Conservation (phyloP, 1,140 invertebrate genomes). For the Zaprionus camerounensis region DNA sequence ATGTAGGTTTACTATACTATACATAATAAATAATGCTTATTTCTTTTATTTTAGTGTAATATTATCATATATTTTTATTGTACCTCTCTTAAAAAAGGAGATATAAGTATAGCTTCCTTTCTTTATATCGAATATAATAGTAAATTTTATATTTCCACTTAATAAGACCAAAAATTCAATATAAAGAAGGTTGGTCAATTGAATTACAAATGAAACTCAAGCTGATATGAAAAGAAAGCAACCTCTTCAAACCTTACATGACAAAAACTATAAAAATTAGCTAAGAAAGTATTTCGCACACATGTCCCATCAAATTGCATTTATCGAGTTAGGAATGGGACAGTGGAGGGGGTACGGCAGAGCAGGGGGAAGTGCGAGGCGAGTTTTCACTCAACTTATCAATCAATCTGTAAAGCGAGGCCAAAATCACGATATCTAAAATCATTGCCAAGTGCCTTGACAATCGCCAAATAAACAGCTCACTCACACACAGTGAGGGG, state of each 20-base stretch:
- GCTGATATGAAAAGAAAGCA: background rate
- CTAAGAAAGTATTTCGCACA: conserved; percentile 5
- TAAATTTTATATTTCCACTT: too few relatives aligned
- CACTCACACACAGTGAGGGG: conserved; percentile 31
- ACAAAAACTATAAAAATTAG: background rate
- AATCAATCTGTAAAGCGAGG: conserved; percentile 47
- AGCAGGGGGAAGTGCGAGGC: background rate
- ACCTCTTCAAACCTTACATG: background rate
- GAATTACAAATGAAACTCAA: background rate
- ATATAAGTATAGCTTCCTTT: too few relatives aligned
- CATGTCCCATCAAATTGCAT: conserved; percentile 10
- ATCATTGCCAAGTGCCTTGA: conserved; percentile 38
- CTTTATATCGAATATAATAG: too few relatives aligned
- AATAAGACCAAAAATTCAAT: background rate
- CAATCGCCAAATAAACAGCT: conserved; percentile 69
- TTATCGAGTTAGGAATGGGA: background rate
- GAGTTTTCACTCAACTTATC: conserved; percentile 8
- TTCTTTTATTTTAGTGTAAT: too few relatives aligned
- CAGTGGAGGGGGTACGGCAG: background rate
- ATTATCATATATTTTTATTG: too few relatives aligned
- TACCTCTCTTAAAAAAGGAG: too few relatives aligned
- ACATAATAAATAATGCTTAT: too few relatives aligned
- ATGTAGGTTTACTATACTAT: too few relatives aligned
- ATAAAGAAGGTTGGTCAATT: background rate
- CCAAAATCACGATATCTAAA: conserved; percentile 26